Base-by-base conservation (phyloP, 2,888 invertebrate genomes). In the Polyploca ridens region DNA sequence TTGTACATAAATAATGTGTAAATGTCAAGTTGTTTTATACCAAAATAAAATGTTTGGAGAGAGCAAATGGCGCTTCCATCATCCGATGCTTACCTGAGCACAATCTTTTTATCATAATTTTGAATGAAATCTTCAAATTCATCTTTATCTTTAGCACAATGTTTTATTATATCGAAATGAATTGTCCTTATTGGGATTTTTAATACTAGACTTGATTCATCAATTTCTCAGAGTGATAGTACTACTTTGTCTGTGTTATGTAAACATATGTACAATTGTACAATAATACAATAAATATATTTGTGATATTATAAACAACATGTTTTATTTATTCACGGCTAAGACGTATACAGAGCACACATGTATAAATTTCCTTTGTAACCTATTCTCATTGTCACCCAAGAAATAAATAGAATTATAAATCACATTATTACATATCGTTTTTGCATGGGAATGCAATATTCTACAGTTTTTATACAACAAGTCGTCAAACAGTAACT, bases 211-310 rank as follows among this genome's bases (percentile, higher is more conserved):
- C 72, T 81, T 76, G 70, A 79, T 80, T 84, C 78, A 79, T 81
- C 72, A 81, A 83, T 83, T 83, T 86, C 83, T 86, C 85, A 77
- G 88, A 88, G 87, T 89, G 89, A 89, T 89, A 85, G 80, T 86
- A 72, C 78, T 83, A 85, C 84, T 90, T 89, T 81, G 82, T 88
- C 86, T 91, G 87, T 90, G 89, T 90, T 91, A 90, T 86, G 82
- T 89, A 84, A 87, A 87, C 79, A 85, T 89, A 84, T 91, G 91
- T 92, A 91, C 90, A 90, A 90, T 90, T 91, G 91, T 92, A 91
- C 90, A 90, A 90, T 90, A 85, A 87, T 85, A 91, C 87, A 91
- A 90, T 91, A 91, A 91, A 91, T 90, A 90, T 91, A 91, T 91
- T 92, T 92, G 91, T 91, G 90, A 91, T 90, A 90, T 87, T 84